Conservation (phyloP, 1,140 invertebrate species). For the Mya arenaria region DNA sequence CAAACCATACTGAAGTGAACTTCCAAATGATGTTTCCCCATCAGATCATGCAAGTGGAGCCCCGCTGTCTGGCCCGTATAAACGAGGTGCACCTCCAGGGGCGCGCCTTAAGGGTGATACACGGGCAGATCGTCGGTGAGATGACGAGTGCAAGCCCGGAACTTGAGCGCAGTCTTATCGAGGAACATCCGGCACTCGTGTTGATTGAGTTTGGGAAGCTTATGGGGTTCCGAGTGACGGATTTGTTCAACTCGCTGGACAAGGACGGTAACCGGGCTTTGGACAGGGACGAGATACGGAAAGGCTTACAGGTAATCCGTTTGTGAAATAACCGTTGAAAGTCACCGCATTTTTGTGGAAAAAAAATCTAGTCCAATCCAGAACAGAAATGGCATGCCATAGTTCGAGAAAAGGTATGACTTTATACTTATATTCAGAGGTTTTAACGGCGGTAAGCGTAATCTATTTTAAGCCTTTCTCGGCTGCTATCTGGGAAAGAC, state of each 20-base stretch:
- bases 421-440: too few species aligned
- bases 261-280: constrained; percentile 70
- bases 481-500: too few species aligned
- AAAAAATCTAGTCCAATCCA: too few species aligned
- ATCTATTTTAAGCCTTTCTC: too few species aligned
- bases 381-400: too few species aligned
- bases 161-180: constrained; percentile 54
- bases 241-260: constrained; percentile 71
- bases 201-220: constrained; percentile 71
- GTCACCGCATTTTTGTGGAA: not conserved
- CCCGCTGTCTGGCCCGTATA: constrained; percentile 19
- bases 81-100: constrained; percentile 47
- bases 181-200: constrained; percentile 63
- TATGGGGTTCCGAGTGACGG: constrained; percentile 68
- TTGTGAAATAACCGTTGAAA: not conserved
- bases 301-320: constrained; percentile 65
- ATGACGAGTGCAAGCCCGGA: constrained; percentile 22
- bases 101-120: constrained; percentile 48
- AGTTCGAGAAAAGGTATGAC: too few species aligned
- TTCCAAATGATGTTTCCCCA: not conserved
- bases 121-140: constrained; percentile 57
- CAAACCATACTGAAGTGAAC: too few species aligned
- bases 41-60: constrained; percentile 62
- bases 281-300: constrained; percentile 67
- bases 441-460: too few species aligned